These are phyloP conservation scores for Albula glossodonta DNA, from an alignment of 2,113 vertebrate genomes.

Conservation along the genomic window DNA sequence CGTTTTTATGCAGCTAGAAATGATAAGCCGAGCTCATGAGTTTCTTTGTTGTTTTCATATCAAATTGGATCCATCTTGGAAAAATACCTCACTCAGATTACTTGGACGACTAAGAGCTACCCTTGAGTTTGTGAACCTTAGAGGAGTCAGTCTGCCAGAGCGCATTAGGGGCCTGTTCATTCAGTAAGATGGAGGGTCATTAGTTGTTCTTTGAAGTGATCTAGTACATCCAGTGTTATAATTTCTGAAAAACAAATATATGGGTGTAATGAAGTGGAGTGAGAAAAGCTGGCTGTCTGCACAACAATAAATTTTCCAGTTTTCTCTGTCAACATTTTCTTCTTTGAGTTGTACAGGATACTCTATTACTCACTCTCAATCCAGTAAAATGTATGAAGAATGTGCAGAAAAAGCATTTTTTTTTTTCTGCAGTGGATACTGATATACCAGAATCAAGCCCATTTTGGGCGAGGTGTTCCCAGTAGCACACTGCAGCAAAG, in stretches of 20 bases:
- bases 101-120: not conserved
- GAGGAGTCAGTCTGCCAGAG: not conserved
- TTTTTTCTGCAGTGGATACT: too few relatives aligned
- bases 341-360: too few relatives aligned
- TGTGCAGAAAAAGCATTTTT: too few relatives aligned
- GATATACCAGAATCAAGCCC: too few relatives aligned
- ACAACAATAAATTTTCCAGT: too few relatives aligned
- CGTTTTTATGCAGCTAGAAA: not conserved
- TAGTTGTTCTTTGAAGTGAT: not conserved
- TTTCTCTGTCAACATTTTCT: too few relatives aligned
- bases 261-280: too few relatives aligned
- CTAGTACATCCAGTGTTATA: not conserved
- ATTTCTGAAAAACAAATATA: not conserved
- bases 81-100: not conserved
- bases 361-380: too few relatives aligned
- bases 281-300: too few relatives aligned
- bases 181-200: not conserved
- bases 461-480: too few relatives aligned
- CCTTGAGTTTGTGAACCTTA: not conserved
- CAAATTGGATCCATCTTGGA: not conserved
- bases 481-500: too few relatives aligned
- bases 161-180: not conserved
- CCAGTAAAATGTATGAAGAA: too few relatives aligned
- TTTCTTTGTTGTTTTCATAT: slow-evolving; percentile 10
- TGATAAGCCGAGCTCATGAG: slow-evolving; percentile 8